Evolutionary conservation across 2,797 vertebrate species (phyloP).

Genomic region (Acanthurus leucopareius): DNA sequence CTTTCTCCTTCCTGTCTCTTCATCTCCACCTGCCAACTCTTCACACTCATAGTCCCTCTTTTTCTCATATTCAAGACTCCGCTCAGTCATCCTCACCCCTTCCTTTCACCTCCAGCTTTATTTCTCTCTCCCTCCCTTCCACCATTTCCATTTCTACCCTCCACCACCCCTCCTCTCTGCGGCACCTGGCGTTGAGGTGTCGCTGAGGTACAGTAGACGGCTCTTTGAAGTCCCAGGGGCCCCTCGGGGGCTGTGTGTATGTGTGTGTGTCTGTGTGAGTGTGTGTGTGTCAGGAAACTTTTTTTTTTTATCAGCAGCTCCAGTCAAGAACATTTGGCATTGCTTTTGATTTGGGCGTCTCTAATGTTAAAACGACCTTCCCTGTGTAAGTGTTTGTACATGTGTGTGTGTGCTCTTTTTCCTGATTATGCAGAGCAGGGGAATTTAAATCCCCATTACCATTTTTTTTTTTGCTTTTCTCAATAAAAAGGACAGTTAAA

Average conservation of each 20-base stretch:
- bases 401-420: constrained; percentile 39
- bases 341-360: constrained; percentile 64
- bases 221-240: constrained; percentile 82
- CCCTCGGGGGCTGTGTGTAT: constrained; percentile 53
- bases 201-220: constrained; percentile 77
- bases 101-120: constrained; percentile 11
- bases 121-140: constrained; percentile 11
- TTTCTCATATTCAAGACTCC: background rate
- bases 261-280: constrained; percentile 31
- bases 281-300: constrained; percentile 59
- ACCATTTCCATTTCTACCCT: constrained; percentile 41
- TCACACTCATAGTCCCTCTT: background rate
- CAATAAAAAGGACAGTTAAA: constrained; percentile 2
- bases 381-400: constrained; percentile 5
- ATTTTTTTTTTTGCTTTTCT: background rate
- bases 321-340: constrained; percentile 66
- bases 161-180: constrained; percentile 42
- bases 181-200: constrained; percentile 82
- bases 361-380: constrained; percentile 49
- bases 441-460: constrained; percentile 27
- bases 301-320: constrained; percentile 64
- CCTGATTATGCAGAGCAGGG: constrained; percentile 36
- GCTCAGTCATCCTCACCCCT: background rate
- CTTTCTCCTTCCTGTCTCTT: constrained; percentile 3
- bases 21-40: background rate